These are phyloP conservation scores for Montipora cactus DNA, from an alignment of 64 coral and sea anemone genomes.

Conservation along the genomic window DNA sequence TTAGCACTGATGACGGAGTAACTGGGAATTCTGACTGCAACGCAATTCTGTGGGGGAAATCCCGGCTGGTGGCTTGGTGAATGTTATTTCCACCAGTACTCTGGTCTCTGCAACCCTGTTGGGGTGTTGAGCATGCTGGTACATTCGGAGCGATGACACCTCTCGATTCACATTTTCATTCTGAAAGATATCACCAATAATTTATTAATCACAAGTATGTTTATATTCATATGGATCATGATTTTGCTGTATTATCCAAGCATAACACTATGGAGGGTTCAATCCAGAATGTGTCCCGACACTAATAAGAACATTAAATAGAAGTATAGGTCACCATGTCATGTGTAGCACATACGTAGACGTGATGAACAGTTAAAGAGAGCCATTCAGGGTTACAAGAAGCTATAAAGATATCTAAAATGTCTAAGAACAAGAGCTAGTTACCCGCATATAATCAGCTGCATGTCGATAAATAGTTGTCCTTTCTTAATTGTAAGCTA, in stretches of 20 bases:
- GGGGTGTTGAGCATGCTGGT: neutral
- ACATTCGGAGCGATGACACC: neutral
- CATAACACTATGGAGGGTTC: too few relatives aligned
- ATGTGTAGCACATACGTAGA: too few relatives aligned
- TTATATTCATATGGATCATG: too few relatives aligned
- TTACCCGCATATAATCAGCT: constrained; percentile 20
- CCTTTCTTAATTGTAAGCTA: neutral
- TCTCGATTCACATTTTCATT: neutral
- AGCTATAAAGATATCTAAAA: neutral
- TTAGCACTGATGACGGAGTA: too few relatives aligned
- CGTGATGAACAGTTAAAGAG: too few relatives aligned
- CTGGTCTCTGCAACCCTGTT: neutral
- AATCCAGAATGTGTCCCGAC: neutral
- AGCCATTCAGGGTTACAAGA: neutral
- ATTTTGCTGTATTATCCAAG: too few relatives aligned
- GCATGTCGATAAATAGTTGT: constrained; percentile 30
- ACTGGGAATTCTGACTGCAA: neutral
- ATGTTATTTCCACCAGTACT: neutral
- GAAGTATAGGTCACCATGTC: neutral
- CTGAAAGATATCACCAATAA: neutral
- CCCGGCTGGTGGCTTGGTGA: neutral
- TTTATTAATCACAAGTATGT: too few relatives aligned
- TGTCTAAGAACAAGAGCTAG: neutral
- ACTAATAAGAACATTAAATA: neutral
- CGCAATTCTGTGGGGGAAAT: neutral